phyloP scores from a whole-genome alignment of 2,888 invertebrate species.

The Drosophila mimica region DNA sequence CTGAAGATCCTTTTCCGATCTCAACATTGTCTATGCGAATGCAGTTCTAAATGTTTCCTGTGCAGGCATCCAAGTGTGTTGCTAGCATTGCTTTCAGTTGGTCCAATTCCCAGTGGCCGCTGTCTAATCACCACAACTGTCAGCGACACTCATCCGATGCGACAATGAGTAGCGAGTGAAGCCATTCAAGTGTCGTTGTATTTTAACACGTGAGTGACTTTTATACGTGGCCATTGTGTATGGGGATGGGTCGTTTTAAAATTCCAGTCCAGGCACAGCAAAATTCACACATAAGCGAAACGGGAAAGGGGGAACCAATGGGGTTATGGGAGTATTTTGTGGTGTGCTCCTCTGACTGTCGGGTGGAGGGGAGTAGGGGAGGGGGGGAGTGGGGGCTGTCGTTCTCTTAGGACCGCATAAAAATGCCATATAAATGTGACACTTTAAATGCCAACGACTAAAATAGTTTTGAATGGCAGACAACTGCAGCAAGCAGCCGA shows the following conservation, averaged over 20 bases:
- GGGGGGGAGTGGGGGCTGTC: constrained; percentile 7
- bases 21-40: not conserved
- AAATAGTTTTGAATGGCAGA: constrained; percentile 69
- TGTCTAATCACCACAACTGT: constrained; percentile 51
- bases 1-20: not conserved
- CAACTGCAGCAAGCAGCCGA: constrained; percentile 1
- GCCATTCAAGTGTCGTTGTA: constrained; percentile 66
- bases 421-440: constrained; percentile 80
- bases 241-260: constrained; percentile 62
- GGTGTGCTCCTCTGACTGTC: constrained; percentile 8
- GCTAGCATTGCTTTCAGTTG: constrained; percentile 5
- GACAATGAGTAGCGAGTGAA: constrained; percentile 47
- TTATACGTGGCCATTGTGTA: constrained; percentile 57
- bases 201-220: constrained; percentile 77
- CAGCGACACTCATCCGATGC: constrained; percentile 41
- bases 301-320: not conserved
- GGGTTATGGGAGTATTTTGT: not conserved
- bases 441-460: constrained; percentile 81
- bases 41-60: not conserved
- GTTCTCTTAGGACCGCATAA: constrained; percentile 65
- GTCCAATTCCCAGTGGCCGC: constrained; percentile 15
- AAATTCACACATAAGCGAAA: constrained; percentile 62
- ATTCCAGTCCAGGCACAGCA: constrained; percentile 64
- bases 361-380: not conserved
- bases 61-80: not conserved